Evolutionary conservation across 1,140 invertebrate species (phyloP), one percentile per base, ranked within the genome.

Genomic region (Calephelis nemesis): DNA sequence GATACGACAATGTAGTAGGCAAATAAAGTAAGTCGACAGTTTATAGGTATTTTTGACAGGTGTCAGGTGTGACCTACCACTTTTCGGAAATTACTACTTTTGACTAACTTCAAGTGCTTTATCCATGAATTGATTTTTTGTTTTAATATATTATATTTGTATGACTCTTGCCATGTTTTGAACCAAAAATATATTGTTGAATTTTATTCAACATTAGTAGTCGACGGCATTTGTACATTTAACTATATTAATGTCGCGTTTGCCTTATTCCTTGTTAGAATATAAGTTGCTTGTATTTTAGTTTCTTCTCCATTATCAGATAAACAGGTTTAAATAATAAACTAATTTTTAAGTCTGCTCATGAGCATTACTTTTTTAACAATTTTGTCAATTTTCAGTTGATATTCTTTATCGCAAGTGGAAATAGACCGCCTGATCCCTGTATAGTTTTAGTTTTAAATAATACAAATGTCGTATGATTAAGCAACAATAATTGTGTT

Each of bases 91-190:
- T 13, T 54, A 54, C 50, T 19, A 7, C 10, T 9, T 15, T 15
- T 71, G 58, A 50, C n/a, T 15, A 13, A 30, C 30, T 63, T 67
- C 47, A 67, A 52, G 42, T 63, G 40, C n/a, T 10, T 12, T 12
- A 50, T 52, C 45, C 52, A 42, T 15, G 49, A 10, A 48, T 45
- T 19, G 10, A 67, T 8, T 67, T 42, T 39, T 47, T 66, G 15
- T 47, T 45, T 19, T 67, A 67, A 15, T 64, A 19, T 49, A 30
- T 39, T 49, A 30, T 39, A 19, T 30, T 39, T 9, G 8, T 58
- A 30, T 39, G 58, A 74, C 73, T 69, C 70, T 79, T 77, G 76
- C 75, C 74, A 74, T 70, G 68, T 74, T 76, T 74, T 67, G 52
- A 71, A 62, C 54, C 54, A 58, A 58, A 73, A 58, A 54, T 19